Evolutionary conservation across 2,113 vertebrate species (phyloP), one percentile per base, ranked within the genome.

Genomic region (Prochilodus magdalenae): DNA sequence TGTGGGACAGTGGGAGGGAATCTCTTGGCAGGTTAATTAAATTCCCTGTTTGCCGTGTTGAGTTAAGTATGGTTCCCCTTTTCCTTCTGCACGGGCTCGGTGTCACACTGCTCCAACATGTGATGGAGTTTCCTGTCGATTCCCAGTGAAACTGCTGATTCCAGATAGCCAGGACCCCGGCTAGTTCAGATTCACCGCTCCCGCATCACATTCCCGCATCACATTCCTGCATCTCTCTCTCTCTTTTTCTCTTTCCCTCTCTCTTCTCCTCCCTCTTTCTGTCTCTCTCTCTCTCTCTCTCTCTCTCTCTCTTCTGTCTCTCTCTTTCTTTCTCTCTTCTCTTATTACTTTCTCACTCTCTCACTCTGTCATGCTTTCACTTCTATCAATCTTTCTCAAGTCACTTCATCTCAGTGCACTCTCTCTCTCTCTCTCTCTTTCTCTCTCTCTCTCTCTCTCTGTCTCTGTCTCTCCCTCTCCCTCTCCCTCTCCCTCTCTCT

Each of bases 221-320:
- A 11, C 78, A 79, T 83, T 87, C 84, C 84, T 86, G 67, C 83
- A 86, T 88, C 84, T n/a, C 82, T 85, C 69, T 53, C 26, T 79
- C 81, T 57, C 44, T n/a, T n/a, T 67, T 70, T 79, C 85, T 88
- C 69, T 83, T 75, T 60, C 87, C 85, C 77, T n/a, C n/a, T n/a
- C n/a, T n/a, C n/a, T n/a, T n/a, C n/a, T n/a, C n/a, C n/a, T n/a
- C n/a, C n/a, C n/a, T n/a, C n/a, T n/a, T n/a, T n/a, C n/a, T n/a
- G n/a, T n/a, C 82, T 85, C 69, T 53, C 26, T 79, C 81, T 57
- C 44, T n/a, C n/a, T 67, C 72, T 79, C 85, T 88, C 69, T 83
- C 77, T 60, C 87, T 86, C 77, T n/a, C n/a, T n/a, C n/a, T n/a
- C n/a, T n/a, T 36, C 24, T 57, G 22, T 53, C 1, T 62, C 11